Percentiles rank a stretch among this genome's conserved stretches.
Evolutionary conservation across 2,888 invertebrate species (phyloP).

Genomic region (Morinoia aosen): DNA sequence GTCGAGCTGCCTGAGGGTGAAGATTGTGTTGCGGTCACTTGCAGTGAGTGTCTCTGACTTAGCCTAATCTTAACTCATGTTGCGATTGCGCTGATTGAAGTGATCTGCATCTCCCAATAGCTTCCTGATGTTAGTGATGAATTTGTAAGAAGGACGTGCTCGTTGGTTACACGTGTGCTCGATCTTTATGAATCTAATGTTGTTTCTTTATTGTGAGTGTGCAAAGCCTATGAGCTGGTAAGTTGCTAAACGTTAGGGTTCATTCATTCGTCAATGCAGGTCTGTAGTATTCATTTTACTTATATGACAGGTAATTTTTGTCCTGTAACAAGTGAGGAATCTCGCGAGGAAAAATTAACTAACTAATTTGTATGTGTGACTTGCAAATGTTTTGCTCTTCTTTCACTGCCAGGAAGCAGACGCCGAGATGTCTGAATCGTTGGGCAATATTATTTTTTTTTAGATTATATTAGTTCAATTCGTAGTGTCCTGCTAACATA

Average conservation of each 20-base stretch:
- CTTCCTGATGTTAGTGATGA: neutral
- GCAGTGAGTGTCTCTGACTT: constrained; percentile 13
- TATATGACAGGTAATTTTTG: no score
- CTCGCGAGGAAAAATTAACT: neutral
- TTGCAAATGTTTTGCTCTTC: neutral
- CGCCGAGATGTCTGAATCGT: neutral
- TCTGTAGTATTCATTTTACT: neutral
- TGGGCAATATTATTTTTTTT: neutral
- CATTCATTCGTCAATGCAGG: neutral
- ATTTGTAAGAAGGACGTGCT: neutral
- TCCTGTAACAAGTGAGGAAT: neutral
- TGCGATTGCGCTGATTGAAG: neutral
- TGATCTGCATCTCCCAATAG: neutral
- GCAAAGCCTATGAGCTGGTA: neutral
- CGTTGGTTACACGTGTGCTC: neutral
- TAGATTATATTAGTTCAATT: no score
- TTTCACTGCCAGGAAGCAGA: neutral
- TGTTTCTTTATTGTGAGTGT: neutral
- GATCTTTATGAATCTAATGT: neutral
- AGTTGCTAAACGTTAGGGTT: neutral
- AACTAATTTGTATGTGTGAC: neutral
- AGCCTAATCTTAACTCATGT: neutral
- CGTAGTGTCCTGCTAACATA: no score
- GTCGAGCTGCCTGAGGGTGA: constrained; percentile 53
- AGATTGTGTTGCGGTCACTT: constrained; percentile 7